These are phyloP conservation scores for Drosophila stalkeri DNA, from an alignment of 2,888 invertebrate genomes.

Conservation along the genomic window DNA sequence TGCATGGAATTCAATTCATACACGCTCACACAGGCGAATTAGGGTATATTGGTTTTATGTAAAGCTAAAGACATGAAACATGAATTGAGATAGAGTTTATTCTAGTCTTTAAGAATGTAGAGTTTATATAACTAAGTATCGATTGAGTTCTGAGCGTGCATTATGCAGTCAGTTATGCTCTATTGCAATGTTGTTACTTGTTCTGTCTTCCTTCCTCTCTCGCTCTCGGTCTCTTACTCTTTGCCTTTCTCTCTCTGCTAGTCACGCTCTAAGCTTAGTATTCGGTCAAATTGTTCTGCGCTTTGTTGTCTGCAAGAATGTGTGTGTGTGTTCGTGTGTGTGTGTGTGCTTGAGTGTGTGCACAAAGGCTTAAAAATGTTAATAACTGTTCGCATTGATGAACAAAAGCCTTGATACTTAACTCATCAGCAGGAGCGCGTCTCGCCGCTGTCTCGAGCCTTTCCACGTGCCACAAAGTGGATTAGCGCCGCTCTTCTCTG, in stretches of 20 bases:
- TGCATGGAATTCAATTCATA: constrained; percentile 5
- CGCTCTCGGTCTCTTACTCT: background rate
- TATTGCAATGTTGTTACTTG: background rate
- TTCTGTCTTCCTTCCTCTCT: background rate
- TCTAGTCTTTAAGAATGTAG: background rate
- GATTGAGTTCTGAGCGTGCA: background rate
- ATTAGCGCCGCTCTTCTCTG: constrained; percentile 23
- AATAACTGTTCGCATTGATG: constrained; percentile 58
- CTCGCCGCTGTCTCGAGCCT: constrained; percentile 8
- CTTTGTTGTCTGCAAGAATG: constrained; percentile 26
- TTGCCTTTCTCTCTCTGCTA: background rate
- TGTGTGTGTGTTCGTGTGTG: constrained; percentile 35
- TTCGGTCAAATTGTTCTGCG: constrained; percentile 55
- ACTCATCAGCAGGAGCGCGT: constrained; percentile 29
- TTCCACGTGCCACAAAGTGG: constrained; percentile 28
- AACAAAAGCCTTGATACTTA: constrained; percentile 50
- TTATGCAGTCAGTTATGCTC: constrained; percentile 4
- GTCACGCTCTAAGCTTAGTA: constrained; percentile 4
- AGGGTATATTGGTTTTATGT: background rate
- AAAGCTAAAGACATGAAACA: background rate
- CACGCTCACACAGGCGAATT: background rate
- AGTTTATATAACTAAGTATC: background rate
- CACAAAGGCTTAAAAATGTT: constrained; percentile 63
- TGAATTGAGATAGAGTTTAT: background rate
- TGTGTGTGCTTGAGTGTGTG: background rate